A percentile compares a stretch with the other conserved stretches of the same genome.
Conservation (phyloP, 53 echinoderm and acorn worm species). For the Patiria pectinifera region DNA sequence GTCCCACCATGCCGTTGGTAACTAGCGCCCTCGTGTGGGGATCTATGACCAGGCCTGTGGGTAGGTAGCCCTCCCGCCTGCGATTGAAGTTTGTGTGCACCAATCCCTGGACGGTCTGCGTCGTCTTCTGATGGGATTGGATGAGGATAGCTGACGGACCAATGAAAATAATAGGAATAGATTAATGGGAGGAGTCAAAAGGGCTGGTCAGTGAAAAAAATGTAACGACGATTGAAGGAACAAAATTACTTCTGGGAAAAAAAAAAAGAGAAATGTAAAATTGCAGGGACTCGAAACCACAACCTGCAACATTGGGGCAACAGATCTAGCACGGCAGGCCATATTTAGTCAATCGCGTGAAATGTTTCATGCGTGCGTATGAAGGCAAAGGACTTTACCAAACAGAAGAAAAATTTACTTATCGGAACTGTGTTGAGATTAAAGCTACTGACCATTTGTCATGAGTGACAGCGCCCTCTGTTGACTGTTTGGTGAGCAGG, state of each 20-base stretch:
- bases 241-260: too few species aligned
- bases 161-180: background rate
- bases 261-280: too few species aligned
- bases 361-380: too few species aligned
- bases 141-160: conserved; percentile 78
- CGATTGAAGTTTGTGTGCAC: conserved; percentile 71
- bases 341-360: too few species aligned
- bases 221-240: too few species aligned
- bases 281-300: too few species aligned
- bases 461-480: conserved; percentile 78
- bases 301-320: too few species aligned
- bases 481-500: conserved; percentile 72
- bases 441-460: conserved; percentile 82
- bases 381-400: too few species aligned
- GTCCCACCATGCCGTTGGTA: conserved; percentile 83
- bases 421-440: background rate
- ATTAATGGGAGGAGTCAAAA: too few species aligned
- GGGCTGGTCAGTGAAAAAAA: too few species aligned
- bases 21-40: conserved; percentile 89
- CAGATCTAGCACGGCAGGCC: too few species aligned
- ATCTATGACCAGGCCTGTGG: conserved; percentile 80
- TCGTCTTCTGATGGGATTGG: conserved; percentile 66
- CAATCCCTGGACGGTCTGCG: conserved; percentile 88
- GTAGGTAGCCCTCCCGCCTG: conserved; percentile 48
- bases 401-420: too few species aligned